A percentile compares a stretch with the other conserved stretches of the same genome.
phyloP scores from a whole-genome alignment of 2,113 vertebrate species.

The Muntiacus reevesi region DNA sequence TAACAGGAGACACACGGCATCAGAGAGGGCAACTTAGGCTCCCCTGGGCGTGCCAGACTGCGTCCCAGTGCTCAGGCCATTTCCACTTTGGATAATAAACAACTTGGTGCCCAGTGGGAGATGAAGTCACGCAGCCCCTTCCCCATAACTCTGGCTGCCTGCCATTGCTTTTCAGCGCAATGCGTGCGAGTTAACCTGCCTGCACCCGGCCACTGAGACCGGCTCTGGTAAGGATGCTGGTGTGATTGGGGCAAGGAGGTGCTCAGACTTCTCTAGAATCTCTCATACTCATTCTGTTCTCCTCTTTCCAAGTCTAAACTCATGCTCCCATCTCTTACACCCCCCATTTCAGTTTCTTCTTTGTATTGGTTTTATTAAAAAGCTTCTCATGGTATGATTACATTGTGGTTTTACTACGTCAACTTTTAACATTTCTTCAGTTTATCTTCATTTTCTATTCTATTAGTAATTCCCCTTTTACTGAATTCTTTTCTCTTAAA shows the following conservation, averaged over 20 bases:
- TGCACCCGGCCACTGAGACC: neutral
- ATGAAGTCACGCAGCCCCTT: neutral
- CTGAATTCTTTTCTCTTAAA: neutral
- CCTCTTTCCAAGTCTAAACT: neutral
- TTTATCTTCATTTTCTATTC: neutral
- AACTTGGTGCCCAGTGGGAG: neutral
- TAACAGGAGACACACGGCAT: neutral
- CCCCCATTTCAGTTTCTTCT: neutral
- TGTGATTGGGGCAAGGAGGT: neutral
- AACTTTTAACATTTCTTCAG: neutral
- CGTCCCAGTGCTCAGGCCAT: neutral
- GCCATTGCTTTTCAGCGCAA: neutral
- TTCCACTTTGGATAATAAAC: neutral
- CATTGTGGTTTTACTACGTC: neutral
- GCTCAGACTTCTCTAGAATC: neutral
- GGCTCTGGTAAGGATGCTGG: neutral
- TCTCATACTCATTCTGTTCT: neutral
- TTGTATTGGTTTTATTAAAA: neutral
- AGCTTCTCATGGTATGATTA: neutral
- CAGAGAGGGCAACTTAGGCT: neutral
- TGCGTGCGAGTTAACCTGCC: accelerated
- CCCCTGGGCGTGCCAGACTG: neutral
- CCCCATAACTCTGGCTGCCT: neutral
- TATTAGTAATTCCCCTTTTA: neutral
- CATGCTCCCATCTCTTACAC: neutral